These are phyloP conservation scores for Uloborus diversus DNA, from an alignment of 1,140 invertebrate species.

Conservation along the genomic window DNA sequence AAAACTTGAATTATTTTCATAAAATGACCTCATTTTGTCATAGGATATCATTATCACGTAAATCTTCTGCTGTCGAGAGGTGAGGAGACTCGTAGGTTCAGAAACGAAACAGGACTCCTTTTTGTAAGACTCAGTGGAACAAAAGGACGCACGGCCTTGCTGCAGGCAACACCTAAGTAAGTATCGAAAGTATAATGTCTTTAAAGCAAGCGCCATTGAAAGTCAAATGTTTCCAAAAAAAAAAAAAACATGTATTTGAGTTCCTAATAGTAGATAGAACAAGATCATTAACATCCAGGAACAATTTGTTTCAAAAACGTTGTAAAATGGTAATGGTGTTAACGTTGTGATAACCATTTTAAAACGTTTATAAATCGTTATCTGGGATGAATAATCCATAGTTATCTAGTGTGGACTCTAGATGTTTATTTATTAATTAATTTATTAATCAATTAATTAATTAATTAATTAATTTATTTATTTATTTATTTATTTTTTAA, in stretches of 20 bases:
- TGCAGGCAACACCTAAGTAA: constrained; percentile 61
- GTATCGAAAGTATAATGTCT: not conserved
- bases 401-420: too few species aligned
- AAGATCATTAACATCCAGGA: too few species aligned
- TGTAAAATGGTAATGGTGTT: not conserved
- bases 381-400: too few species aligned
- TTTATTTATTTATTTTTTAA: too few species aligned
- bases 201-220: not conserved
- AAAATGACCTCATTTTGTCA: too few species aligned
- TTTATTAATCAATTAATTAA: too few species aligned
- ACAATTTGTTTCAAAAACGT: not conserved
- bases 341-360: not conserved
- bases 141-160: constrained; percentile 66
- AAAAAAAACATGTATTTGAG: not conserved
- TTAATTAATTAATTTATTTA: too few species aligned
- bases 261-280: not conserved
- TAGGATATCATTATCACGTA: constrained; percentile 77
- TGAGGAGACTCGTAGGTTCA: constrained; percentile 73
- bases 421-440: too few species aligned
- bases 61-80: constrained; percentile 78
- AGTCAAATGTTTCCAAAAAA: not conserved
- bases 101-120: constrained; percentile 74
- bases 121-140: constrained; percentile 75
- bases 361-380: too few species aligned
- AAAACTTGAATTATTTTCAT: too few species aligned